Evolutionary conservation across 2,888 invertebrate genomes (phyloP).

Genomic region (Harpagoxenus sublaevis): DNA sequence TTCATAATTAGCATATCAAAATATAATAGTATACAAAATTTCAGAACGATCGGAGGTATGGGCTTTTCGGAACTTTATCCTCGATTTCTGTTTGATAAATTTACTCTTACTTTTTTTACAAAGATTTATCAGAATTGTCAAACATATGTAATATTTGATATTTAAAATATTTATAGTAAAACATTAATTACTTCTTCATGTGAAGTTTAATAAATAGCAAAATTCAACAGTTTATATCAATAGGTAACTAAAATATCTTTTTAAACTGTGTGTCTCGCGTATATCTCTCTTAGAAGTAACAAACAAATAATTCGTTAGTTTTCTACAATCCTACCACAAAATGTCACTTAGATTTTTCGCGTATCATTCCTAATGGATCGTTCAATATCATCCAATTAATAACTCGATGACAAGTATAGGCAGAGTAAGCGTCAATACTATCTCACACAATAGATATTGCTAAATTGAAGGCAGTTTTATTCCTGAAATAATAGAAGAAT

Average conservation of each 20-base stretch:
- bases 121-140: background rate
- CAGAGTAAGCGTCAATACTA: slow-evolving; percentile 52
- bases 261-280: background rate
- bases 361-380: slow-evolving; percentile 20
- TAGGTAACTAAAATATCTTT: background rate
- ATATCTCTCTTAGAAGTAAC: background rate
- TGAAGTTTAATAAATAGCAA: background rate
- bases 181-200: background rate
- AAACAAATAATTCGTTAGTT: background rate
- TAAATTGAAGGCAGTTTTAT: slow-evolving; percentile 64
- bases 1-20: no score
- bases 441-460: slow-evolving; percentile 61
- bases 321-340: background rate
- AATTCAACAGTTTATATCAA: background rate
- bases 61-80: no score
- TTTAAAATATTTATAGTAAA: background rate
- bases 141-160: background rate
- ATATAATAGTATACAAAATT: no score
- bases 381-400: slow-evolving; percentile 70
- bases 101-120: background rate
- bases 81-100: background rate
- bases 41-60: no score
- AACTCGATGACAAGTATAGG: slow-evolving; percentile 38
- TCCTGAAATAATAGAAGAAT: slow-evolving; percentile 63
- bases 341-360: background rate